Evolutionary conservation across 2,888 invertebrate species (phyloP), one percentile per base, ranked within the genome.

Genomic region (Abrostola tripartita): DNA sequence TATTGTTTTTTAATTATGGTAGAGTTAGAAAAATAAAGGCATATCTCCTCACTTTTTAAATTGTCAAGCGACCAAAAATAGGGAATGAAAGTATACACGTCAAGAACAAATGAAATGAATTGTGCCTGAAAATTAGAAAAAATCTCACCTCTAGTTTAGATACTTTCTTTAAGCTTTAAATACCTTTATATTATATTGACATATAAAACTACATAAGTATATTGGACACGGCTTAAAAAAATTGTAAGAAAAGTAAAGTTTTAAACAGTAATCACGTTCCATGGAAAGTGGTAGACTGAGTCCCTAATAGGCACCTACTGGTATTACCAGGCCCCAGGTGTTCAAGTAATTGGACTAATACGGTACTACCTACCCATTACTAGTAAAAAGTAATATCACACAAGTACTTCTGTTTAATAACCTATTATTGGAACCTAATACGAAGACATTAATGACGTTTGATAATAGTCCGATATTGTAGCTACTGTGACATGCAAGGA

Each of bases 261-360:
- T 7, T 37, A 37, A 37, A 41, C 49, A 36, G 36, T 52, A 71
- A 55, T 55, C 55, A 71, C 40, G 55, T 8, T 37, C 44, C 11
- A 47, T 36, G 37, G 56, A 37, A 37, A 44, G 6, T 38, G 8
- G 8, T 6, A 47, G 12, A 5, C 5, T 42, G n/a, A n/a, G 8
- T 44, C 12, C 10, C 9, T 64, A 68, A 64, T 65, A 41, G 10
- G 36, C 41, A 51, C 52, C 7, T 41, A 7, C 5, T 37, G 55
- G 47, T 59, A 55, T 61, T 52, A 67, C 12, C 42, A 37, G 10
- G 12, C 44, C 5, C 50, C 71, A 73, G 68, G 58, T 68, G 74
- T 55, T 5, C 12, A 41, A 37, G 12, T 73, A 58, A 68, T 62
- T 57, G 60, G 61, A 44, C 53, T 56, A 47, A 71, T 53, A 42